Percentiles rank a stretch among this genome's conserved stretches.
phyloP scores from a whole-genome alignment of 2,113 vertebrate genomes.

The Burhinus oedicnemus region DNA sequence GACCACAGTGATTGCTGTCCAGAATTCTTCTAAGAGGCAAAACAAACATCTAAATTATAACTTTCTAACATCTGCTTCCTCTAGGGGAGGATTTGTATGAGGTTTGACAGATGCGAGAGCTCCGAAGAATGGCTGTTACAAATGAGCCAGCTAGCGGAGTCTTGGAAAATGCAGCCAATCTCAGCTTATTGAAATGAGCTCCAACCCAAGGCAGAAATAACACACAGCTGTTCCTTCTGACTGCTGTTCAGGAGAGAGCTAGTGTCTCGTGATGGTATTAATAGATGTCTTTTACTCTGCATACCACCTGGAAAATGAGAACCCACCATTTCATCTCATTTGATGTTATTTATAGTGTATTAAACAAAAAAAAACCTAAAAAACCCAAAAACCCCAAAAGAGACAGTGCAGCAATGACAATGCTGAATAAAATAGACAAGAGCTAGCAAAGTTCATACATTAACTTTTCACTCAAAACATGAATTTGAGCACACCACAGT shows the following conservation, averaged over 20 bases:
- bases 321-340: not conserved
- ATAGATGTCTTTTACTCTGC: not conserved
- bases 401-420: not conserved
- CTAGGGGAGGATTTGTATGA: constrained; percentile 64
- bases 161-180: constrained; percentile 57
- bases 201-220: constrained; percentile 41
- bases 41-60: constrained; percentile 76
- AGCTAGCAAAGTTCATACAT: not conserved
- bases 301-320: constrained; percentile 13
- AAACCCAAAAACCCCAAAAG: not conserved
- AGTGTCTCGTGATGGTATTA: constrained; percentile 20
- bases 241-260: constrained; percentile 44
- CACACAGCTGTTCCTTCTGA: constrained; percentile 67
- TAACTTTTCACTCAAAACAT: not conserved
- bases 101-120: constrained; percentile 74
- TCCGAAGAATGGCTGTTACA: constrained; percentile 59
- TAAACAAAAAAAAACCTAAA: not conserved
- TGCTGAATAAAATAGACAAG: not conserved
- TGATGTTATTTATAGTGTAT: constrained; percentile 1
- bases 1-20: constrained; percentile 60
- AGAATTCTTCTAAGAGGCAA: constrained; percentile 68
- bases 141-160: constrained; percentile 45
- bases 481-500: not conserved
- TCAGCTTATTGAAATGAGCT: constrained; percentile 56
- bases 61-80: constrained; percentile 78